A percentile compares a stretch with the other conserved stretches of the same genome.
phyloP scores from a whole-genome alignment of 2,888 invertebrate species.

The Malachius bipustulatus region DNA sequence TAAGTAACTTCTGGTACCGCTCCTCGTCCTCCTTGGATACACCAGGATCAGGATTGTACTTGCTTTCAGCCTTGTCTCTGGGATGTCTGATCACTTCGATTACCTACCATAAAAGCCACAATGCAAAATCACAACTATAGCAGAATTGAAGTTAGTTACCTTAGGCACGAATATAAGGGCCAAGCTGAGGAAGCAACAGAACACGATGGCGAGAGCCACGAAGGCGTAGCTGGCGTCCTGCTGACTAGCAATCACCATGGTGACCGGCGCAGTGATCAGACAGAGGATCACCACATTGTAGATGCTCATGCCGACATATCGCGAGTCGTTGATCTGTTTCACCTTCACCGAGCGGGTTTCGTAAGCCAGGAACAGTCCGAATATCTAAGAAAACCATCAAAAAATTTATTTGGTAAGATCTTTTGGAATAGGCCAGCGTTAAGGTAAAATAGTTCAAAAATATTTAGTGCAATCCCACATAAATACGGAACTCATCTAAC shows the following conservation, averaged over 20 bases:
- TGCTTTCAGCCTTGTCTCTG: conserved; percentile 76
- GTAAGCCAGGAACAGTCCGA: conserved; percentile 95
- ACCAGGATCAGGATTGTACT: conserved; percentile 72
- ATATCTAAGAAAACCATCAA: too few species aligned
- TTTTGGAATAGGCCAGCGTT: too few species aligned
- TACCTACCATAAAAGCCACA: conserved; percentile 42
- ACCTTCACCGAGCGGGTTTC: conserved; percentile 97
- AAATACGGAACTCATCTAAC: too few species aligned
- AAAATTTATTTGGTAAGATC: too few species aligned
- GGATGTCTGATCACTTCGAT: conserved; percentile 85
- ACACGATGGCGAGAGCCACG: conserved; percentile 89
- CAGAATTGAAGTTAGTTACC: conserved; percentile 42
- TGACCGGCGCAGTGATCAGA: conserved; percentile 94
- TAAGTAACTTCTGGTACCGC: conserved; percentile 79
- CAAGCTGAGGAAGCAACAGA: conserved; percentile 97
- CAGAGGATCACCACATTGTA: conserved; percentile 98
- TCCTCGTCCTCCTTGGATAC: conserved; percentile 90
- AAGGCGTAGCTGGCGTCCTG: conserved; percentile 97
- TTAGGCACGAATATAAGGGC: conserved; percentile 97
- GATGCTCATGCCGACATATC: conserved; percentile 98
- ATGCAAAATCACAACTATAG: not conserved
- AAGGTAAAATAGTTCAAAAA: too few species aligned
- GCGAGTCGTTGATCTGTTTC: conserved; percentile 93
- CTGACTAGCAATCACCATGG: conserved; percentile 92
- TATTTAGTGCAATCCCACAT: too few species aligned